These are phyloP conservation scores for Caenorhabditis virilis DNA, from an alignment of 2,888 invertebrate species.

Conservation along the genomic window DNA sequence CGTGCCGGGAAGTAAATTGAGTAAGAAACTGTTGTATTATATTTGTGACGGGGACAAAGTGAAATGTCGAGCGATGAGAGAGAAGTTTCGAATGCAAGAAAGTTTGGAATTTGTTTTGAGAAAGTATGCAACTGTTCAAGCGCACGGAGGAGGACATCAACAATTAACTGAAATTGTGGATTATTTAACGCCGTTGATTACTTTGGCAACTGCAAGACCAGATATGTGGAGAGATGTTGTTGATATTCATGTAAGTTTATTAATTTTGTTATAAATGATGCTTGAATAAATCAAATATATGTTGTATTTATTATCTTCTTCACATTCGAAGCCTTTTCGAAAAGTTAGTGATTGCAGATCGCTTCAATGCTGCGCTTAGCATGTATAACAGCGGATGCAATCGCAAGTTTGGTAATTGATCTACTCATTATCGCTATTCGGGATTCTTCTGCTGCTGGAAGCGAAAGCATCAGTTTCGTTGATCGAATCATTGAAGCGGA, in stretches of 20 bases:
- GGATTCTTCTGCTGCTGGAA: slow-evolving; percentile 15
- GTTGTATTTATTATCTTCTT: too few species aligned
- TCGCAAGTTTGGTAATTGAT: slow-evolving; percentile 38
- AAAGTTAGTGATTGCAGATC: slow-evolving; percentile 12
- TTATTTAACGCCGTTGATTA: slow-evolving; percentile 26
- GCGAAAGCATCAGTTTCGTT: slow-evolving; percentile 26
- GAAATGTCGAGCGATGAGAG: slow-evolving; percentile 31
- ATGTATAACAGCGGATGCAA: slow-evolving; percentile 32
- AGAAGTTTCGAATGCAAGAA: slow-evolving; percentile 35
- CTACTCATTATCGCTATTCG: slow-evolving; percentile 43
- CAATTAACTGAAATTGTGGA: slow-evolving; percentile 50
- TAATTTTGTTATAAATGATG: too few species aligned
- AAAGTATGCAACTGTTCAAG: slow-evolving; percentile 23
- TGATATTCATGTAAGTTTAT: slow-evolving; percentile 20
- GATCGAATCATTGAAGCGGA: slow-evolving; percentile 39
- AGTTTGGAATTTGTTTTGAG: slow-evolving; percentile 18
- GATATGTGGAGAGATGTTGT: slow-evolving; percentile 43
- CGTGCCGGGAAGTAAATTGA: slow-evolving; percentile 17
- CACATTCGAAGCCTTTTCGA: too few species aligned
- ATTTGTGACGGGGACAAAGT: slow-evolving; percentile 27
- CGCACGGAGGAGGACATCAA: slow-evolving; percentile 35
- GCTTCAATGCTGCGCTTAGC: slow-evolving; percentile 43
- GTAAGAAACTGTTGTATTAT: slow-evolving; percentile 36
- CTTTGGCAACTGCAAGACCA: slow-evolving; percentile 26
- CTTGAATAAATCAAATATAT: too few species aligned